Conservation (phyloP, 64 coral and sea anemone species). For the Actinia tenebrosa region DNA sequence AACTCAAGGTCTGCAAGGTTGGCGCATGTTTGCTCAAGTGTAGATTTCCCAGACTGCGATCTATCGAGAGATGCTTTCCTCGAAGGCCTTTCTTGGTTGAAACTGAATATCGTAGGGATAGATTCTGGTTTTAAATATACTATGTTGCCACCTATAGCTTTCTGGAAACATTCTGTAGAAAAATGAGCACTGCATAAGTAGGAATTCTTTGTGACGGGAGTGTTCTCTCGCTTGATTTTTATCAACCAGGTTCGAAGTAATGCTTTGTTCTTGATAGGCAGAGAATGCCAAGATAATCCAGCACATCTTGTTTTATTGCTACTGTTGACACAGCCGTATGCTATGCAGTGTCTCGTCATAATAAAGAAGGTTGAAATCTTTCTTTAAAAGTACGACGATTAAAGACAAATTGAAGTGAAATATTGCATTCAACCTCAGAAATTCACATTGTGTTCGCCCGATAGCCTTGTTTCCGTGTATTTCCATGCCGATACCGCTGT, state of each 20-base stretch:
- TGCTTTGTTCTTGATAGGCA: neutral
- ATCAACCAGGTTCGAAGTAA: neutral
- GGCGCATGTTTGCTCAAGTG: neutral
- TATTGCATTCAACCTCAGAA: too few species aligned
- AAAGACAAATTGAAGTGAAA: too few species aligned
- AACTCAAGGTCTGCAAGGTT: neutral
- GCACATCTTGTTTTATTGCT: conserved; percentile 30
- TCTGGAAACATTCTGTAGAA: neutral
- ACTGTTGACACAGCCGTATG: conserved; percentile 31
- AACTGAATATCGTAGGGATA: neutral
- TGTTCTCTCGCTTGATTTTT: neutral
- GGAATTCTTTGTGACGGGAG: conserved; percentile 23
- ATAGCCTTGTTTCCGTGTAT: too few species aligned
- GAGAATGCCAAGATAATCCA: conserved; percentile 31
- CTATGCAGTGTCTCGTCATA: conserved; percentile 25
- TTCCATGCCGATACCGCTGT: too few species aligned
- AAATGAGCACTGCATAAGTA: conserved; percentile 34
- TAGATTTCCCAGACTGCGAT: neutral
- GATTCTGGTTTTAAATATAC: neutral
- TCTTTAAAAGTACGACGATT: too few species aligned
- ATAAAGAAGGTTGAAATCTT: too few species aligned
- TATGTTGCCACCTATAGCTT: neutral
- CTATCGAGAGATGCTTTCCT: neutral
- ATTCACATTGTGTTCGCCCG: too few species aligned
- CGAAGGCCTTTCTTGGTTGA: neutral